Evolutionary conservation across 2,113 vertebrate genomes (phyloP).

Genomic region (Galemys pyrenaicus): DNA sequence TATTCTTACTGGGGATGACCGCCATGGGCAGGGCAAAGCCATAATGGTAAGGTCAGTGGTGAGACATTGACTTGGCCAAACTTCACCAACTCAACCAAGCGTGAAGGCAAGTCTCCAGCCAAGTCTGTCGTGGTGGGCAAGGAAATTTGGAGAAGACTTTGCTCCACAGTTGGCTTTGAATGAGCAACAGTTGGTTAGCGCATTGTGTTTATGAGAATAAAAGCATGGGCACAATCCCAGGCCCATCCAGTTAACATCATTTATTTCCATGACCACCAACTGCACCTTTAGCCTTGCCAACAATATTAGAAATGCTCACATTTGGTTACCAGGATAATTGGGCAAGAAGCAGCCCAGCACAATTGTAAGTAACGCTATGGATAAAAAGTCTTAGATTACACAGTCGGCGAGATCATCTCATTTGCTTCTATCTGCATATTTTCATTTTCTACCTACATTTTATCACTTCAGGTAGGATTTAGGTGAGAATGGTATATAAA

Average conservation of each 20-base stretch:
- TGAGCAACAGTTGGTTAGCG: constrained; percentile 54
- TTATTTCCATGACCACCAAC: constrained; percentile 60
- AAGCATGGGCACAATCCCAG: constrained; percentile 22
- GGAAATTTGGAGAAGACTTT: neutral
- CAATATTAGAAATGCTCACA: neutral
- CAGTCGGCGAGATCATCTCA: fast-evolving
- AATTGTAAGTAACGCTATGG: neutral
- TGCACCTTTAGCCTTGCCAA: constrained; percentile 40
- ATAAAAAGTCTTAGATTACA: neutral
- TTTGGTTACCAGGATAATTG: constrained; percentile 50
- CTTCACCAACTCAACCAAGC: neutral
- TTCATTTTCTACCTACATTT: neutral
- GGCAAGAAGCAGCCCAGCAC: neutral
- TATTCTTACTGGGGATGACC: neutral
- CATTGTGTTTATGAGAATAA: constrained; percentile 61
- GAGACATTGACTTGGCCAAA: neutral
- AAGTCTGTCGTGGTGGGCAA: neutral
- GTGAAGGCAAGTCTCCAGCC: neutral
- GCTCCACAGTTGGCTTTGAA: neutral
- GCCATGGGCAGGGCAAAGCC: neutral
- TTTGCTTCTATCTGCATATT: neutral
- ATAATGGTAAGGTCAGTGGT: neutral
- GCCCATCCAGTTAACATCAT: neutral
- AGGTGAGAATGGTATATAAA: neutral
- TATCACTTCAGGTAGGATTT: neutral